Evolutionary conservation across 2,797 vertebrate species (phyloP).

Genomic region (Leuciscus waleckii): DNA sequence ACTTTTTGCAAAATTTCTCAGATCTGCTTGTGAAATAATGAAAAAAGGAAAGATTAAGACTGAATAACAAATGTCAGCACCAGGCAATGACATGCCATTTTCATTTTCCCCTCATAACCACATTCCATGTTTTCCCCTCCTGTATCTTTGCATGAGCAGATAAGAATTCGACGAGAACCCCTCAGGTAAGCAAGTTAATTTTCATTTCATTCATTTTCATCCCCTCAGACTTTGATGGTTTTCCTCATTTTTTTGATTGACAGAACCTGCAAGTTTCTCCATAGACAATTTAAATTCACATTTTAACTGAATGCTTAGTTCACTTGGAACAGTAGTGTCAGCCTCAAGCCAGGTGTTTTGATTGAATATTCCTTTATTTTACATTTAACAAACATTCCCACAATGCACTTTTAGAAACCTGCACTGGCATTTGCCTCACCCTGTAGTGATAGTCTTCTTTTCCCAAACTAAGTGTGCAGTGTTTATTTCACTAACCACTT

Average conservation of each 20-base stretch:
- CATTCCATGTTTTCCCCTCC: slow-evolving; percentile 43
- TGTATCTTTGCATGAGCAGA: slow-evolving; percentile 75
- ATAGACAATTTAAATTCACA: slow-evolving; percentile 27
- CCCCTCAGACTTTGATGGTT: slow-evolving; percentile 14
- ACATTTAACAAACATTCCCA: background rate
- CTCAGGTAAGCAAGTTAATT: slow-evolving; percentile 82
- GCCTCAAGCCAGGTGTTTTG: background rate
- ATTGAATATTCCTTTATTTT: slow-evolving; percentile 17
- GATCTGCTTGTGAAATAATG: background rate
- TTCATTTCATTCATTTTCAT: slow-evolving; percentile 33
- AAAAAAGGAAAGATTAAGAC: slow-evolving; percentile 17
- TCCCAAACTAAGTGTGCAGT: slow-evolving; percentile 24
- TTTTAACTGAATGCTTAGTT: slow-evolving; percentile 27
- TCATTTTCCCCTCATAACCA: background rate
- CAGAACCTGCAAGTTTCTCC: background rate
- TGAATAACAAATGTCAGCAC: background rate
- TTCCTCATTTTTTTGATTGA: slow-evolving; percentile 21
- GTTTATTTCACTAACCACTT: slow-evolving; percentile 79
- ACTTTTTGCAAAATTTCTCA: background rate
- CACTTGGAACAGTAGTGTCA: background rate
- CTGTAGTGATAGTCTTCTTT: slow-evolving; percentile 10
- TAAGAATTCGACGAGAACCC: slow-evolving; percentile 81
- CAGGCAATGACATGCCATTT: slow-evolving; percentile 29
- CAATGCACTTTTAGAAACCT: slow-evolving; percentile 24
- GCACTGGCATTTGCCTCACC: slow-evolving; percentile 35